Percentiles rank a stretch among this genome's conserved stretches.
Conservation (phyloP, 2,113 vertebrate species). For the Rhea americana region DNA sequence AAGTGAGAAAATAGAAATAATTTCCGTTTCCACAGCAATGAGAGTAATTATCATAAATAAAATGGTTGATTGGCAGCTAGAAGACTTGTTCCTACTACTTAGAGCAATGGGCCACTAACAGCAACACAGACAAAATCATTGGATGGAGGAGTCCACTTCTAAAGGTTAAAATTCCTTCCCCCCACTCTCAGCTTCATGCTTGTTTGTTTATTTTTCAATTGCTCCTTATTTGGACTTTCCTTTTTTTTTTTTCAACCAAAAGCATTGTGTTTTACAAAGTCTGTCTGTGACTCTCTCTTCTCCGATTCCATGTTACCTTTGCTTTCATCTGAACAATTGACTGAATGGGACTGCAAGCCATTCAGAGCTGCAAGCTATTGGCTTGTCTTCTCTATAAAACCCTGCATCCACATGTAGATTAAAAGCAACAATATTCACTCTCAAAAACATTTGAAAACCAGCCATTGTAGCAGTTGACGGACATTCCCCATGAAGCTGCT, state of each 20-base stretch:
- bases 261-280: background rate
- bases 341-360: background rate
- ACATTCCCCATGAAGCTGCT: background rate
- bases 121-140: background rate
- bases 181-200: background rate
- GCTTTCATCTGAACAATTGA: background rate
- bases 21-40: conserved; percentile 61
- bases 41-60: conserved; percentile 57
- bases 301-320: background rate
- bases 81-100: conserved; percentile 39
- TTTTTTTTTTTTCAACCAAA: background rate
- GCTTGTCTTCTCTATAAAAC: background rate
- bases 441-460: background rate
- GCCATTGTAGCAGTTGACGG: conserved; percentile 3
- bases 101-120: background rate
- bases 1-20: conserved; percentile 69
- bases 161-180: background rate
- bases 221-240: background rate
- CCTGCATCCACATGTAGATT: background rate
- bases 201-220: background rate
- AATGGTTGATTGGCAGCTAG: conserved; percentile 49
- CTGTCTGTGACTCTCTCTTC: background rate
- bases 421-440: conserved; percentile 1
- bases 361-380: background rate
- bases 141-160: background rate